These are phyloP conservation scores for Lutraria rhynchaena DNA, from an alignment of 1,140 invertebrate species.

Conservation along the genomic window DNA sequence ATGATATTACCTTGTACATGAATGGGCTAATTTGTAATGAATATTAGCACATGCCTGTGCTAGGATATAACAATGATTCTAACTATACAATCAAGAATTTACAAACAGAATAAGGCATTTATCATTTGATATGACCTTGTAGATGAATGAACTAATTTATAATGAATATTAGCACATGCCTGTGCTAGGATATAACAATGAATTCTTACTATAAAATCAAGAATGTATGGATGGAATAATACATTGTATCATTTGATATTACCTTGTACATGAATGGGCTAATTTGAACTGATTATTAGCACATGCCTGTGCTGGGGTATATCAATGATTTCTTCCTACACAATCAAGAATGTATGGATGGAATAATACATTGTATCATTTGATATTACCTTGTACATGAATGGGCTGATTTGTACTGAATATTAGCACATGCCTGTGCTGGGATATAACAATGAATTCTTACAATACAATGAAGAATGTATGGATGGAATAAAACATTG, in stretches of 20 bases:
- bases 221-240: neutral
- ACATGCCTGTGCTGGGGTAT: constrained; percentile 18
- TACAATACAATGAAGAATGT: too few relatives aligned
- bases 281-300: neutral
- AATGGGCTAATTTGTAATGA: neutral
- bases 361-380: neutral
- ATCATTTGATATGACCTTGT: too few relatives aligned
- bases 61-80: constrained; percentile 1
- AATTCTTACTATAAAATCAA: neutral
- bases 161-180: neutral
- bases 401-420: constrained; percentile 1
- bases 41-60: constrained; percentile 23
- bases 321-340: neutral
- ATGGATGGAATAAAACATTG: too few relatives aligned
- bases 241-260: neutral
- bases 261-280: constrained; percentile 17
- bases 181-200: constrained; percentile 1
- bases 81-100: too few relatives aligned
- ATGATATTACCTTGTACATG: constrained; percentile 6
- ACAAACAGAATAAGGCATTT: too few relatives aligned
- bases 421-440: constrained; percentile 46
- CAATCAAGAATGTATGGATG: too few relatives aligned
- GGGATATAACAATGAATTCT: constrained; percentile 28
- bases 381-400: neutral
- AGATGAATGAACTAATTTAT: constrained; percentile 3